Percentiles rank a stretch among this genome's conserved stretches.
phyloP scores from a whole-genome alignment of 1,140 invertebrate species.

The Phthorimaea operculella region DNA sequence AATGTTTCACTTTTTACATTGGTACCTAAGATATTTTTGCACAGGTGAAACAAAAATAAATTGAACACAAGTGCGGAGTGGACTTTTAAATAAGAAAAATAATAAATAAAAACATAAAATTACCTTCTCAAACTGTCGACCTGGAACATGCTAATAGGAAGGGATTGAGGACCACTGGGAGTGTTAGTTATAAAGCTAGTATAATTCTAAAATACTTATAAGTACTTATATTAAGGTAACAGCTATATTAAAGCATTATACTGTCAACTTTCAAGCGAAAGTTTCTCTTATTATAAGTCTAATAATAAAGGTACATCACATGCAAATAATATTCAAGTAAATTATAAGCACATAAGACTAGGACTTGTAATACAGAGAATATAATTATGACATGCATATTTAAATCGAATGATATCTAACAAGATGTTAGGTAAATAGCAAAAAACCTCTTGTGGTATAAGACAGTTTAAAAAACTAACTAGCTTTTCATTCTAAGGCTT shows the following conservation, averaged over 20 bases:
- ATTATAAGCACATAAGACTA: background rate
- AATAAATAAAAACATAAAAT: constrained; percentile 29
- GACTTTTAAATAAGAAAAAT: constrained; percentile 17
- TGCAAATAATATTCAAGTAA: background rate
- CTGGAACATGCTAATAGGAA: constrained; percentile 46
- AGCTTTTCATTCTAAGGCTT: too few relatives aligned
- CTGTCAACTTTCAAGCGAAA: background rate
- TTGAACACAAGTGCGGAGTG: constrained; percentile 6
- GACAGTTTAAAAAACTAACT: too few relatives aligned
- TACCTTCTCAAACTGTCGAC: constrained; percentile 46
- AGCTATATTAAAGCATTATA: constrained; percentile 22
- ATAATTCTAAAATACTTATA: background rate
- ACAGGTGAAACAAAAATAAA: background rate
- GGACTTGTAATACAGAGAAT: background rate
- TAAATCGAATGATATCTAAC: too few relatives aligned
- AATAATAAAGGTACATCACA: background rate
- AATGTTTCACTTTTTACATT: too few relatives aligned
- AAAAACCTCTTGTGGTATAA: too few relatives aligned
- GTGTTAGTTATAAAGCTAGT: constrained; percentile 33
- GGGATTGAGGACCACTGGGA: constrained; percentile 31
- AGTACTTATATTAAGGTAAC: constrained; percentile 24
- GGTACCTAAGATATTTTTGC: background rate
- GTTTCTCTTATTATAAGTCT: background rate
- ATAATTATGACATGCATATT: too few relatives aligned
- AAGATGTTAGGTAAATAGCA: too few relatives aligned